Percentiles rank a stretch among this genome's conserved stretches.
Evolutionary conservation across 2,888 invertebrate genomes (phyloP).

Genomic region (Embidobia sp.): DNA sequence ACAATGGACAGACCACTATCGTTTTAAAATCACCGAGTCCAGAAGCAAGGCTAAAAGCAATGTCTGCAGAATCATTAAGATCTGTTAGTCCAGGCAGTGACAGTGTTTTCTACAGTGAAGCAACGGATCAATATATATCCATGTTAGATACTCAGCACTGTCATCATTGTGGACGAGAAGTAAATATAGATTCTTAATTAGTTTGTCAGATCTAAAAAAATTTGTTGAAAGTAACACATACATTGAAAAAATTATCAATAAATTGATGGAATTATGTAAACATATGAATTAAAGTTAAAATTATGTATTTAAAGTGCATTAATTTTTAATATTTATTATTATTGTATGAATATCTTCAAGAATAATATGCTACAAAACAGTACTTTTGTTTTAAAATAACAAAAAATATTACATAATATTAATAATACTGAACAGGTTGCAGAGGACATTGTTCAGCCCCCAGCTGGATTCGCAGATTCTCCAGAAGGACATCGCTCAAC

Average conservation of each 20-base stretch:
- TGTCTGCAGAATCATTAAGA: constrained; percentile 92
- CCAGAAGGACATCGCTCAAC: constrained; percentile 83
- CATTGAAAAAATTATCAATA: too few relatives aligned
- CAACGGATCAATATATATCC: constrained; percentile 82
- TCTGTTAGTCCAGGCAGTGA: constrained; percentile 96
- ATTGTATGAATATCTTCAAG: background rate
- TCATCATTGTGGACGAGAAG: constrained; percentile 92
- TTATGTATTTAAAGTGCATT: too few relatives aligned
- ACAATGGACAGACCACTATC: constrained; percentile 74
- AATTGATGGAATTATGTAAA: too few relatives aligned
- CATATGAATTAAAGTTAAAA: background rate
- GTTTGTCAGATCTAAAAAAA: too few relatives aligned
- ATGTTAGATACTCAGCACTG: constrained; percentile 84
- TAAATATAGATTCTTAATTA: constrained; percentile 75
- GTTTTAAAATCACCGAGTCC: constrained; percentile 80
- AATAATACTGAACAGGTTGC: constrained; percentile 73
- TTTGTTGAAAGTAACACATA: too few relatives aligned
- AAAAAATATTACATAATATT: too few relatives aligned
- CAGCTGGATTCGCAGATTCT: constrained; percentile 94
- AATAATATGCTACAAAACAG: too few relatives aligned
- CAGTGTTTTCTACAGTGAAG: constrained; percentile 94
- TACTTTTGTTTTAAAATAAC: too few relatives aligned
- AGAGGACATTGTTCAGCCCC: constrained; percentile 91
- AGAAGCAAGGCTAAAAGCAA: constrained; percentile 87
- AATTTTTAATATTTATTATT: too few relatives aligned